phyloP scores from a whole-genome alignment of 2,797 vertebrate genomes.

The Cichlasoma orientale region DNA sequence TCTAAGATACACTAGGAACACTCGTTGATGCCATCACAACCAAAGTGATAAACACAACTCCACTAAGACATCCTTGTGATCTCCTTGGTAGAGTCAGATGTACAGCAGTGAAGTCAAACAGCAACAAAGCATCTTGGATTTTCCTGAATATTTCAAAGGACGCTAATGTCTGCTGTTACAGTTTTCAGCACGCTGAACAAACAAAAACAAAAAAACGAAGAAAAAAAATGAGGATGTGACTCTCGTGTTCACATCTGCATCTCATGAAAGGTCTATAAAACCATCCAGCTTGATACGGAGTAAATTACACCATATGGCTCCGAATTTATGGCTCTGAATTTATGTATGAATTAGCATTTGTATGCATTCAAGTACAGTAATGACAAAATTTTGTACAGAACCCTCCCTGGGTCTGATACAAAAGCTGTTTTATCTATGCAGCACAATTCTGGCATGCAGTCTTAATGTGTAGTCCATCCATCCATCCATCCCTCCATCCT shows the following conservation, averaged over 20 bases:
- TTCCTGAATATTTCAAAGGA: background rate
- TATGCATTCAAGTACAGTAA: constrained; percentile 24
- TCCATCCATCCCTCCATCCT: no score
- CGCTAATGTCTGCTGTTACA: background rate
- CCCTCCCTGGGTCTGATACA: constrained; percentile 42
- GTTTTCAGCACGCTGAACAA: background rate
- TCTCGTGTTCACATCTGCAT: constrained; percentile 11
- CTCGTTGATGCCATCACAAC: background rate
- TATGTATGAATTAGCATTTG: constrained; percentile 49
- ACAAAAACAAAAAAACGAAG: no score
- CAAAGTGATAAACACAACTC: background rate
- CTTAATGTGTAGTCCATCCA: constrained; percentile 7
- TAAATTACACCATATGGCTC: constrained; percentile 33
- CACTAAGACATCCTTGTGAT: background rate
- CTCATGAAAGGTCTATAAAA: constrained; percentile 5
- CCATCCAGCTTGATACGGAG: background rate
- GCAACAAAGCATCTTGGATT: background rate
- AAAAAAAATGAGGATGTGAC: background rate
- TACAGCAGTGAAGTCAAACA: background rate
- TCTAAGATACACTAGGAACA: background rate
- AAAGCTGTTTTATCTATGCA: constrained; percentile 41
- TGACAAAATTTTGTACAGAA: constrained; percentile 38
- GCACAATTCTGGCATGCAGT: constrained; percentile 45
- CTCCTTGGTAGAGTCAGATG: background rate
- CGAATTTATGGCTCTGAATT: constrained; percentile 14